Evolutionary conservation across 2,888 invertebrate genomes (phyloP).

Genomic region (Copidosoma aretas): DNA sequence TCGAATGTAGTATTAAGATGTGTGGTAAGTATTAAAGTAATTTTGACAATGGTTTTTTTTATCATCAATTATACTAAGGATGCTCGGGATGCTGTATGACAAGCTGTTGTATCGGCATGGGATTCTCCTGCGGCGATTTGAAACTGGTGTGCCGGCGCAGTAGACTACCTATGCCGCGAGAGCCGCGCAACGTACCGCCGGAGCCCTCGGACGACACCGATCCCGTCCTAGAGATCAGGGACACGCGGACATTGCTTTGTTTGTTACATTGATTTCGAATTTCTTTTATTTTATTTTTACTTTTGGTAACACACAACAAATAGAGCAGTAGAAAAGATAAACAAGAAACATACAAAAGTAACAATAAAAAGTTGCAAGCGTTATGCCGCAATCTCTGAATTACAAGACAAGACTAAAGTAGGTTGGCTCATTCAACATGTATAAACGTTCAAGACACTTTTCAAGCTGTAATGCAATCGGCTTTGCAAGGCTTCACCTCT

Average conservation of each 20-base stretch:
- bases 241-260: constrained; percentile 57
- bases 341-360: constrained; percentile 6
- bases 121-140: constrained; percentile 63
- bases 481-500: constrained; percentile 13
- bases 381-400: constrained; percentile 19
- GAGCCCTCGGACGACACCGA: constrained; percentile 62
- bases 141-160: constrained; percentile 63
- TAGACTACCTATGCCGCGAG: constrained; percentile 62
- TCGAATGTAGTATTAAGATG: not conserved
- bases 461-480: not conserved
- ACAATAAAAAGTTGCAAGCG: constrained; percentile 25
- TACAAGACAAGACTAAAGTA: constrained; percentile 6
- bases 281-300: constrained; percentile 8
- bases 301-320: constrained; percentile 57
- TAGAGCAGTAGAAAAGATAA: constrained; percentile 31
- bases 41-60: constrained; percentile 2
- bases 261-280: constrained; percentile 41
- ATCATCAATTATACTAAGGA: constrained; percentile 52
- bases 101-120: constrained; percentile 62
- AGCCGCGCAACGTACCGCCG: constrained; percentile 62
- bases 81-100: constrained; percentile 63
- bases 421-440: constrained; percentile 13
- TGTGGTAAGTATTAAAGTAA: constrained; percentile 6
- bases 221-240: constrained; percentile 62
- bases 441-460: constrained; percentile 14